A percentile compares a stretch with the other conserved stretches of the same genome.
Evolutionary conservation across 2,888 invertebrate genomes (phyloP).

Genomic region (Drosophila basisetae): DNA sequence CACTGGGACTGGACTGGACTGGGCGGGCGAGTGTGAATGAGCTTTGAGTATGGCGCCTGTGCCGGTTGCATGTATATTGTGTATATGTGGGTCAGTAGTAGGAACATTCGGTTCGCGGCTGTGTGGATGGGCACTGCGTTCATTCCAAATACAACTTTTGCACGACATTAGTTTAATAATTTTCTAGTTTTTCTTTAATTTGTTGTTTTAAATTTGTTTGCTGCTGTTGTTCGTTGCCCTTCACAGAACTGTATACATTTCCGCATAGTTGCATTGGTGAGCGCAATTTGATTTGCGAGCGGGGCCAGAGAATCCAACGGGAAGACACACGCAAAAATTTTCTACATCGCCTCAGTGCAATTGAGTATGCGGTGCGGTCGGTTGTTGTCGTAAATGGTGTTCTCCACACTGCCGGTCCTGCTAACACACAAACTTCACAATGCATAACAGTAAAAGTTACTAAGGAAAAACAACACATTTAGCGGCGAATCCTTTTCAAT

Average conservation of each 20-base stretch:
- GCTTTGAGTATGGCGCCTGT: slow-evolving; percentile 61
- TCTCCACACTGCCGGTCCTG: slow-evolving; percentile 43
- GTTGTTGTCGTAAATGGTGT: slow-evolving; percentile 47
- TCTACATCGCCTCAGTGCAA: slow-evolving; percentile 68
- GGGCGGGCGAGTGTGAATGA: slow-evolving; percentile 10
- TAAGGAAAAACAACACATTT: neutral
- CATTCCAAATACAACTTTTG: slow-evolving; percentile 41
- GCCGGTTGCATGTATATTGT: slow-evolving; percentile 51
- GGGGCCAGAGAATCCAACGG: slow-evolving; percentile 54
- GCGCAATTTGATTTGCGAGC: slow-evolving; percentile 38
- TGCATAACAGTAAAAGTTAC: slow-evolving; percentile 1
- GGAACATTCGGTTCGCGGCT: slow-evolving; percentile 69
- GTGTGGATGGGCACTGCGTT: slow-evolving; percentile 57
- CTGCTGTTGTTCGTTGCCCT: slow-evolving; percentile 19
- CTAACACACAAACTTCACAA: slow-evolving; percentile 12
- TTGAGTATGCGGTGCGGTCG: slow-evolving; percentile 76
- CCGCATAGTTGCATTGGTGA: slow-evolving; percentile 55
- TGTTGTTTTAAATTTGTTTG: neutral
- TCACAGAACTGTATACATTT: slow-evolving; percentile 31
- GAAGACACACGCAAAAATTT: slow-evolving; percentile 41
- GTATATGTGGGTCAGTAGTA: slow-evolving; percentile 83
- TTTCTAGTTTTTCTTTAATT: slow-evolving; percentile 17
- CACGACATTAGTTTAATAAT: slow-evolving; percentile 60
- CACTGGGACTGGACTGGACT: neutral
- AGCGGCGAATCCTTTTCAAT: slow-evolving; percentile 7